Conservation (phyloP, 2,888 invertebrate genomes). For the Eurois occulta region DNA sequence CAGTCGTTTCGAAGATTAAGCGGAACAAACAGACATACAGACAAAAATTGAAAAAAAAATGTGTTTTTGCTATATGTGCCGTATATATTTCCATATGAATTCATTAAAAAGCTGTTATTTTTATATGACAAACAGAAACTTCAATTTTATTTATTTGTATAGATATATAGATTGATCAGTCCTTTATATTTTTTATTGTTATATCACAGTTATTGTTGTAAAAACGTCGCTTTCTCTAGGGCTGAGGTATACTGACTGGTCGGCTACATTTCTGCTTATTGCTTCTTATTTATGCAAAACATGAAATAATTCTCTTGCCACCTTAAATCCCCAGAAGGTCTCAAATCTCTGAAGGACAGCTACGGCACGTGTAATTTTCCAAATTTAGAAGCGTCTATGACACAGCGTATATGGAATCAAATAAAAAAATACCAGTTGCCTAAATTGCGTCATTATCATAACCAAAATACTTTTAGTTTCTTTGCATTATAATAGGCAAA, state of each 20-base stretch:
- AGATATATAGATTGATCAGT: not conserved
- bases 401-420: not conserved
- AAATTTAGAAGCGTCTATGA: constrained; percentile 12
- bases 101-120: no score
- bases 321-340: constrained; percentile 7
- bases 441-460: constrained; percentile 14
- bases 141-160: no score
- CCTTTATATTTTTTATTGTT: not conserved
- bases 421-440: constrained; percentile 14
- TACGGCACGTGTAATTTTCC: not conserved
- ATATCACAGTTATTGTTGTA: no score
- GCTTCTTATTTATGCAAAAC: not conserved
- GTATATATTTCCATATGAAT: no score
- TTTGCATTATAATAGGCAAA: constrained; percentile 15
- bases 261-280: not conserved
- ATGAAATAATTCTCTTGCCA: not conserved
- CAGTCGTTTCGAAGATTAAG: no score
- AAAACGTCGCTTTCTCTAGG: no score
- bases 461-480: constrained; percentile 7
- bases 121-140: no score
- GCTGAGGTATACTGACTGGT: not conserved
- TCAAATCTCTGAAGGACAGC: constrained; percentile 1
- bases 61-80: no score
- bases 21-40: no score
- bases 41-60: no score